Conservation (phyloP, 2,888 invertebrate genomes). For the Ochlodes sylvanus region DNA sequence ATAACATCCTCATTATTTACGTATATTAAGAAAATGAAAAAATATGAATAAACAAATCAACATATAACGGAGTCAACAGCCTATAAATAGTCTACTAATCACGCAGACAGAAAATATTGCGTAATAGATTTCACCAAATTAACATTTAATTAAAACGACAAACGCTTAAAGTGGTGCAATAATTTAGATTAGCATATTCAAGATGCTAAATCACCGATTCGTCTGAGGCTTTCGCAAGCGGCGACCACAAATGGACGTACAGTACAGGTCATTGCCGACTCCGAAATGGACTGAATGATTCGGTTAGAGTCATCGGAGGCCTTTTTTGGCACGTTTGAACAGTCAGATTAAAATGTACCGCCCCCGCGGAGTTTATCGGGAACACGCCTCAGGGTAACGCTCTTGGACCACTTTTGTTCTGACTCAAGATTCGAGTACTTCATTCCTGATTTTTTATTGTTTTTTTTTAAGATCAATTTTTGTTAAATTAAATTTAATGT, state of each 20-base stretch:
- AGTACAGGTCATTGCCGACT: slow-evolving; percentile 73
- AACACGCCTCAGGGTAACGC: slow-evolving; percentile 67
- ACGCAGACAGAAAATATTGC: slow-evolving; percentile 1
- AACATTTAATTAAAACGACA: slow-evolving; percentile 34
- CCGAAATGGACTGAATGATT: slow-evolving; percentile 53
- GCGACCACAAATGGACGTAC: slow-evolving; percentile 63
- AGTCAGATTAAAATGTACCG: slow-evolving; percentile 60
- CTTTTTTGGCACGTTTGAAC: slow-evolving; percentile 68
- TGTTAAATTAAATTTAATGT: background rate
- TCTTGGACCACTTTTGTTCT: slow-evolving; percentile 59
- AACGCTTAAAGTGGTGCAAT: slow-evolving; percentile 36
- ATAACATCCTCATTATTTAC: no score
- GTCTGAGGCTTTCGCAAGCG: slow-evolving; percentile 64
- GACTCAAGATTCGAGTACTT: slow-evolving; percentile 28
- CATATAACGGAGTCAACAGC: background rate
- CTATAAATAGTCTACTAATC: background rate
- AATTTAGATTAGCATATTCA: slow-evolving; percentile 40
- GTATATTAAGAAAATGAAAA: no score
- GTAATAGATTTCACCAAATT: slow-evolving; percentile 33
- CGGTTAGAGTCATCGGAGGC: slow-evolving; percentile 66
- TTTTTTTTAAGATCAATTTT: background rate
- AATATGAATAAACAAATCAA: no score
- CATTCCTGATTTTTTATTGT: background rate
- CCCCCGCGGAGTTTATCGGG: slow-evolving; percentile 58
- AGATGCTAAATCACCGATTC: slow-evolving; percentile 47